Evolutionary conservation across 1,140 invertebrate genomes (phyloP), one percentile per base, ranked within the genome.

Genomic region (Arion vulgaris): DNA sequence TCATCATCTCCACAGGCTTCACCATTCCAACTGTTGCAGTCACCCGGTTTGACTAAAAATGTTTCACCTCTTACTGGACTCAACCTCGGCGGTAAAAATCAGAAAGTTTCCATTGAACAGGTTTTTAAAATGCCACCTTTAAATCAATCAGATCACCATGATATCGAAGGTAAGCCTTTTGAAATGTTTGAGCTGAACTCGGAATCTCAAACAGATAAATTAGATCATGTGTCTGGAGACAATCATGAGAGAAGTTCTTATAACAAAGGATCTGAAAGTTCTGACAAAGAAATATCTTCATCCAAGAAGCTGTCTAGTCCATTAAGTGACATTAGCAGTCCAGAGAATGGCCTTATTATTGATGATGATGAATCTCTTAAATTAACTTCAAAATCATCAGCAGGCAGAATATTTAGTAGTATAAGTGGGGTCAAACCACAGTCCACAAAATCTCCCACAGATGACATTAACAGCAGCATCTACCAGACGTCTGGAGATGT

Each of bases 311-410:
- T 86, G 13, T 81, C 80, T 1, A 86, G 85, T 80, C 86, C 87
- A 15, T 83, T 85, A 32, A 90, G 89, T 83, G 88, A 90, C 45
- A 86, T 87, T 23, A 91, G 91, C 81, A 91, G 90, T 83, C 90
- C 91, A 23, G 91, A 92, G 82, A 91, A 91, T 77, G 88, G 90
- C 53, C 82, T 92, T 28, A 86, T 92, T 28, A 92, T 92, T 76
- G 91, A 92, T 74, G 91, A 83, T 85, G 87, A 87, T 34, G 78
- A 85, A 28, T 87, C 88, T 28, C 89, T 87, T 11, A 74, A 79
- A 26, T 81, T 72, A 26, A 19, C 79, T 1, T 49, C 81, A 9
- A 41, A 66, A 32, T 26, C 80, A 53, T 41, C 45, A 26, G 17
- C 28, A 39, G 76, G 62, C 4, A 71, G 34, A 73, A 39, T 19